Conservation (phyloP, 2,797 vertebrate species). For the Macroramphosus scolopax region DNA sequence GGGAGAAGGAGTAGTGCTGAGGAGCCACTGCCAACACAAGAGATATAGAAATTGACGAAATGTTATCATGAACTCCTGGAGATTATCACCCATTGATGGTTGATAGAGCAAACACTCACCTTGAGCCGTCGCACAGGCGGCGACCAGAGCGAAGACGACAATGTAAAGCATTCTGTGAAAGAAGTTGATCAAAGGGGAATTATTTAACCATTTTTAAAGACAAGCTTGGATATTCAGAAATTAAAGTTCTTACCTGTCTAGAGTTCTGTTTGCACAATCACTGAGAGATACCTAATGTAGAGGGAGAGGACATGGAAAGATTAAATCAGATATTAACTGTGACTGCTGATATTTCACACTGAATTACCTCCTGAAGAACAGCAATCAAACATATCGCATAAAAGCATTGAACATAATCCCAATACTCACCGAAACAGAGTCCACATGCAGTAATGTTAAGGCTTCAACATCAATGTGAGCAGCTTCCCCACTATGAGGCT, state of each 20-base stretch:
- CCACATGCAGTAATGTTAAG: not conserved
- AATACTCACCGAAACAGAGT: slow-evolving; percentile 2
- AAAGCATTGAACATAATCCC: not conserved
- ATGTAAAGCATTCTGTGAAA: slow-evolving; percentile 20
- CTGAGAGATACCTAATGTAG: too few species aligned
- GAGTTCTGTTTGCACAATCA: not conserved
- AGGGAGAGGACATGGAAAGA: too few species aligned
- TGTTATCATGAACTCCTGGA: too few species aligned
- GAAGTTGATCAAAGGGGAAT: not conserved
- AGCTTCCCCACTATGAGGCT: not conserved
- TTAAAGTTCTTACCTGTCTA: slow-evolving; percentile 10
- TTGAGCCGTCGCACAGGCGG: not conserved
- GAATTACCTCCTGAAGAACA: too few species aligned
- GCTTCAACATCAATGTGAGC: not conserved
- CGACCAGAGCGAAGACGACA: slow-evolving; percentile 7
- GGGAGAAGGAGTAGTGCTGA: slow-evolving; percentile 19
- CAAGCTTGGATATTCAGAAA: too few species aligned
- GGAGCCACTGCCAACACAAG: not conserved
- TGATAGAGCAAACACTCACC: slow-evolving; percentile 1
- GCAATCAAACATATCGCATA: too few species aligned
- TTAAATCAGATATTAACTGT: too few species aligned
- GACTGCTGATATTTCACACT: too few species aligned
- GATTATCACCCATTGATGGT: too few species aligned
- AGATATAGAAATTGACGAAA: not conserved
- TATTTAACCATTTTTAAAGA: too few species aligned